Base-by-base conservation (phyloP, 2,113 vertebrate species). In the Oceanodroma tethys region DNA sequence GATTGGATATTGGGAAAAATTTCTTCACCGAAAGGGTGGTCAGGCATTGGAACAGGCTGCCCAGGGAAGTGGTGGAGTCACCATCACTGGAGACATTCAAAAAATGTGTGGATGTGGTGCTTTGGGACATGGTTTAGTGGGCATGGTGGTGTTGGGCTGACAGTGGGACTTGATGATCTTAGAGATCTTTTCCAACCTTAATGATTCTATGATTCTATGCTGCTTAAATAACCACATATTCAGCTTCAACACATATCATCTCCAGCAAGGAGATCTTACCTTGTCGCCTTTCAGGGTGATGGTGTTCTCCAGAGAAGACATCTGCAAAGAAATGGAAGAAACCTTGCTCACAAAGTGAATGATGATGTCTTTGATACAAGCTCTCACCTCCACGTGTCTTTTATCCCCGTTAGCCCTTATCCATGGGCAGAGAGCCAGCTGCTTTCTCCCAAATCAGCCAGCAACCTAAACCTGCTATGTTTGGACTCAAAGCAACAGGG, bases 271-370 rank as follows among this genome's bases (percentile, higher is more conserved):
- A 40, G n/a, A 59, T 11, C 42, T 67, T 98, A 99, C 99, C 98
- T 98, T 99, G 67, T 99, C 97, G 3, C 98, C 98, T 97, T 98
- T 98, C 91, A 98, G 96, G 74, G 97, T 70, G 30, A 98, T 30
- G 63, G 59, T 98, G 93, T 95, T 98, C 72, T 98, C 98, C 82
- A 95, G 76, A 38, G 86, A 62, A 56, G 97, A 88, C 85, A 98
- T 62, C 95, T 97, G 50, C 16, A 93, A 88, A 68, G 22, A 55
- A 34, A n/a, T 38, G 21, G 42, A 62, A 42, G 56, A 89, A 66
- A 68, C 19, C 8, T n/a, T 59, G 17, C 56, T 81, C 34, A 53
- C 25, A 66, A 63, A 34, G 16, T 42, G 45, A 47, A 76, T 7
- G 43, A 34, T 23, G 34, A 47, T 6, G 13, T 22, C 43, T 91